A percentile compares a stretch with the other conserved stretches of the same genome.
Evolutionary conservation across 2,113 vertebrate species (phyloP).

Genomic region (Corythornis madagascariensis): DNA sequence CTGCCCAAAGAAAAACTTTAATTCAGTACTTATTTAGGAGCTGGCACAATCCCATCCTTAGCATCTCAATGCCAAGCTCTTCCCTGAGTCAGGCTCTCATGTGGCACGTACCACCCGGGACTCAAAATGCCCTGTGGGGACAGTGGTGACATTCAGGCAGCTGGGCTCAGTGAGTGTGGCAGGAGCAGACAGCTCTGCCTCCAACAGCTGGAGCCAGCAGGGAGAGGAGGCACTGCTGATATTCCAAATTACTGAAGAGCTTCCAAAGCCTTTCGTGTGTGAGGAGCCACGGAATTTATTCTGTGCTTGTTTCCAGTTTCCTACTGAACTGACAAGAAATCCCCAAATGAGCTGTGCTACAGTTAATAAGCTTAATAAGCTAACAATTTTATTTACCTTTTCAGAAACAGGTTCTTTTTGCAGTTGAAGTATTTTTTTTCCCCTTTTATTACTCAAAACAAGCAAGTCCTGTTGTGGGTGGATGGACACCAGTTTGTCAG

Average conservation of each 20-base stretch:
- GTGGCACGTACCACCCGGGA: background rate
- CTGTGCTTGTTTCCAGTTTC: constrained; percentile 27
- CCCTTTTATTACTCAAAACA: background rate
- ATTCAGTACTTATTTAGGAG: background rate
- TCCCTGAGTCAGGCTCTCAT: background rate
- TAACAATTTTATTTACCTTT: constrained; percentile 64
- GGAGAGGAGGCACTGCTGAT: constrained; percentile 8
- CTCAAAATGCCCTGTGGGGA: background rate
- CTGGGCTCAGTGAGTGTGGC: background rate
- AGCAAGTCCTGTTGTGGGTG: background rate
- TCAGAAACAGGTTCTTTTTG: constrained; percentile 1
- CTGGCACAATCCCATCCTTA: background rate
- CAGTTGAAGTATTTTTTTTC: background rate
- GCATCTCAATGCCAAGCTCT: background rate
- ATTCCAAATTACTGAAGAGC: constrained; percentile 41
- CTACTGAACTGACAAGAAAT: constrained; percentile 65
- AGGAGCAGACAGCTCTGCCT: background rate
- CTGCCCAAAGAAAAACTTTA: background rate
- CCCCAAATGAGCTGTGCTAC: background rate
- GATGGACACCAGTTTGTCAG: background rate
- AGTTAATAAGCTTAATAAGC: constrained; percentile 65
- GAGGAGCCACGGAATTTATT: constrained; percentile 17
- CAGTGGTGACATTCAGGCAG: background rate
- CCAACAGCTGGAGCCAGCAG: constrained; percentile 27
- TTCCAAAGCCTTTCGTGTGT: constrained; percentile 40